Base-by-base conservation (phyloP, 1,140 invertebrate species). In the Aphidius gifuensis region DNA sequence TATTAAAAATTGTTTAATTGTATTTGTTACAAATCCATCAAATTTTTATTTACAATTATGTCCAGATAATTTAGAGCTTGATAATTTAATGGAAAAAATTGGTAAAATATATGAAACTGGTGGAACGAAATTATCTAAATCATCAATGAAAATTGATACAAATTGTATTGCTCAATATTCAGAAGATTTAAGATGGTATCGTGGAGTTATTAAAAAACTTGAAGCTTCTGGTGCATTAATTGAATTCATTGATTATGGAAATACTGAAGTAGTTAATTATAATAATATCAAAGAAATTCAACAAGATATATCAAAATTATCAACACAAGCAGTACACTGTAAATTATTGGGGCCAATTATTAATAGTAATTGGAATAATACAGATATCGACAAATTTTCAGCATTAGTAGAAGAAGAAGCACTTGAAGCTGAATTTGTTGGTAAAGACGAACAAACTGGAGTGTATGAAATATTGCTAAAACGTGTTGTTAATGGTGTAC, bases 201-300 rank as follows among this genome's bases (percentile, higher is more conserved):
- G 86, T 68, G 85, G 82, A 4, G 49, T 79, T 16, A 74, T 87
- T 16, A 78, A 80, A 67, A 68, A 66, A 45, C 68, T 77, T 7
- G 76, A 82, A 58, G 53, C 47, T 11, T 32, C 48, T 3, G 61
- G 43, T 4, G 76, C 62, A 3, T 69, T 43, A 5, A 82, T 88
- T 5, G 65, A 76, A 6, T 87, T 85, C 68, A 70, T 87, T 4
- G 86, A 88, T 68, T 86, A 85, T 69, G 85, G 85, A 11, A 82
- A 82, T 51, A 64, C 48, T 8, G 78, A 80, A 57, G 66, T 39
- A 32, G 65, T 80, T 0, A n/a, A 62, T 7, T 65, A 69, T 3
- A 56, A 65, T 6, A 73, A 76, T 11, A 72, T 83, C 8, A 81
- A 80, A 67, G 70, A 68, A 44, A 73, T 82, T 8, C 55, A 65